These are phyloP conservation scores for Macaria notata DNA, from an alignment of 2,888 invertebrate genomes.

Conservation along the genomic window DNA sequence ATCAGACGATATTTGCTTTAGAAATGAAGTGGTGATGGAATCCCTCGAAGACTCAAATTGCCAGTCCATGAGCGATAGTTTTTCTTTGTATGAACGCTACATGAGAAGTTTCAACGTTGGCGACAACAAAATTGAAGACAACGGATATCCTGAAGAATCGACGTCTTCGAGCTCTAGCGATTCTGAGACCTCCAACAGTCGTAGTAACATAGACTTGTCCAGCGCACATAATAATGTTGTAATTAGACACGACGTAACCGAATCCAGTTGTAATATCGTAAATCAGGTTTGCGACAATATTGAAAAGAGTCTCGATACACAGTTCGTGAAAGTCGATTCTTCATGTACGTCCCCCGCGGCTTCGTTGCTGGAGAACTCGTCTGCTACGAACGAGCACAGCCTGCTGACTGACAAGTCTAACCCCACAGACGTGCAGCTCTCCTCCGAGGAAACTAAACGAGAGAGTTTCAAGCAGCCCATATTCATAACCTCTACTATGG, in stretches of 20 bases:
- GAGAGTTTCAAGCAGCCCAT: slow-evolving; percentile 59
- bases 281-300: slow-evolving; percentile 45
- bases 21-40: slow-evolving; percentile 71
- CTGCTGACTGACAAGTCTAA: slow-evolving; percentile 64
- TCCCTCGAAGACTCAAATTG: slow-evolving; percentile 74
- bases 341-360: slow-evolving; percentile 53
- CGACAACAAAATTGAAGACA: slow-evolving; percentile 52
- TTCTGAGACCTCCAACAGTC: slow-evolving; percentile 55
- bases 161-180: slow-evolving; percentile 46
- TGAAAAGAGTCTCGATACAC: slow-evolving; percentile 55
- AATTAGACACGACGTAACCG: slow-evolving; percentile 56
- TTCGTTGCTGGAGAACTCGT: slow-evolving; percentile 58
- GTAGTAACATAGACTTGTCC: slow-evolving; percentile 66
- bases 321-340: slow-evolving; percentile 56
- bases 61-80: slow-evolving; percentile 73
- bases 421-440: slow-evolving; percentile 54
- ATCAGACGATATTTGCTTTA: too few relatives aligned
- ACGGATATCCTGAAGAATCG: slow-evolving; percentile 41
- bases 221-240: slow-evolving; percentile 48
- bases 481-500: slow-evolving; percentile 77
- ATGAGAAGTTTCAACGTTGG: slow-evolving; percentile 75
- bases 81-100: slow-evolving; percentile 73
- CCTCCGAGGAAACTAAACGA: slow-evolving; percentile 66
- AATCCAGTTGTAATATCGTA: slow-evolving; percentile 47
- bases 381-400: slow-evolving; percentile 57